Conservation (phyloP, 2,888 invertebrate genomes). For the Torymus texanus region DNA sequence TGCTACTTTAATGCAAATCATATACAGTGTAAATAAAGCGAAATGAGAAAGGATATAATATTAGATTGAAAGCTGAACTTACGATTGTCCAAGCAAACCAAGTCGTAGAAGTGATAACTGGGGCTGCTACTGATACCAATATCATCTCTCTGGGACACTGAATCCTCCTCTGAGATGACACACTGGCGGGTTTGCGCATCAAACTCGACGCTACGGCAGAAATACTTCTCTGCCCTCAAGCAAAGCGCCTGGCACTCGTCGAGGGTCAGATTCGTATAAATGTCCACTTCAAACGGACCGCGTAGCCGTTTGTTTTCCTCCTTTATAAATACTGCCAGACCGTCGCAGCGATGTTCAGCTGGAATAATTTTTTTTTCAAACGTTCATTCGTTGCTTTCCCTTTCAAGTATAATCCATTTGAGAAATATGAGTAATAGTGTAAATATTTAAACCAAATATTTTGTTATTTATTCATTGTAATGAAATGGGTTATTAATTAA, state of each 20-base stretch:
- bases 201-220: slow-evolving; percentile 92
- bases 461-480: no score
- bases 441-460: no score
- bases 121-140: slow-evolving; percentile 89
- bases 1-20: no score
- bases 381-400: no score
- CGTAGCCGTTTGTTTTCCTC: slow-evolving; percentile 92
- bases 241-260: slow-evolving; percentile 93
- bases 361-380: slow-evolving; percentile 15
- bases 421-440: no score
- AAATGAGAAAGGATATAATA: no score
- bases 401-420: no score
- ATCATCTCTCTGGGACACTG: slow-evolving; percentile 91
- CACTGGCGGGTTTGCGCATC: slow-evolving; percentile 91
- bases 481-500: no score
- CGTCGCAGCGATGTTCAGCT: slow-evolving; percentile 92
- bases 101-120: slow-evolving; percentile 91
- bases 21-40: no score
- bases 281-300: slow-evolving; percentile 92
- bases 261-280: slow-evolving; percentile 89
- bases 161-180: slow-evolving; percentile 93
- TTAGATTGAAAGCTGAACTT: slow-evolving; percentile 75
- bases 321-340: slow-evolving; percentile 90
- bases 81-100: slow-evolving; percentile 93
- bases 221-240: slow-evolving; percentile 90